Conservation (phyloP, 2,113 vertebrate species). For the Puffinus mauretanicus region DNA sequence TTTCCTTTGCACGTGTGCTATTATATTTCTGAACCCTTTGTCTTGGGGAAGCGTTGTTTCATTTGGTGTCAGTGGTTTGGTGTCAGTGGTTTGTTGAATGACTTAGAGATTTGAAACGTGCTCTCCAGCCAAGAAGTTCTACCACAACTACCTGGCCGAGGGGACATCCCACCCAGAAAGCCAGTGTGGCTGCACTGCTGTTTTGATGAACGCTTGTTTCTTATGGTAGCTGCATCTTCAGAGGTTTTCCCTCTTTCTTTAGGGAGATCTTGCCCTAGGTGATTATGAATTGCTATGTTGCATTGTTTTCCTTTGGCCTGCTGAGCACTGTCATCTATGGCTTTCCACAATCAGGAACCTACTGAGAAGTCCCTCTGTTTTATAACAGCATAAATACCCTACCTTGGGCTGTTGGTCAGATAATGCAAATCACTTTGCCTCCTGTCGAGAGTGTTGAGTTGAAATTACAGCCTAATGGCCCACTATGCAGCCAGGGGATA, state of each 20-base stretch:
- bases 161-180: not conserved
- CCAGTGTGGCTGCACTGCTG: not conserved
- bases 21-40: not conserved
- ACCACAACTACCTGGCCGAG: not conserved
- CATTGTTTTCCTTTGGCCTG: not conserved
- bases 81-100: not conserved
- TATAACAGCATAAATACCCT: not conserved
- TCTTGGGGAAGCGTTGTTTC: not conserved
- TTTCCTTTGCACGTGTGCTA: not conserved
- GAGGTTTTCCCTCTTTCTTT: not conserved
- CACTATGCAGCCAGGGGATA: rapidly evolving
- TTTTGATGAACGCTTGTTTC: not conserved
- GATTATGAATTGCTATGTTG: not conserved
- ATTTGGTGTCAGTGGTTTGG: not conserved
- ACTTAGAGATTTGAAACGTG: not conserved
- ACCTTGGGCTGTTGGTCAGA: not conserved
- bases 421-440: not conserved
- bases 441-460: not conserved
- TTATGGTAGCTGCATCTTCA: not conserved
- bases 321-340: not conserved
- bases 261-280: not conserved
- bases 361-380: not conserved
- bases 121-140: not conserved
- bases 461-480: not conserved
- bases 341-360: not conserved